phyloP scores from a whole-genome alignment of 2,888 invertebrate species.

The Dynastes tityus region DNA sequence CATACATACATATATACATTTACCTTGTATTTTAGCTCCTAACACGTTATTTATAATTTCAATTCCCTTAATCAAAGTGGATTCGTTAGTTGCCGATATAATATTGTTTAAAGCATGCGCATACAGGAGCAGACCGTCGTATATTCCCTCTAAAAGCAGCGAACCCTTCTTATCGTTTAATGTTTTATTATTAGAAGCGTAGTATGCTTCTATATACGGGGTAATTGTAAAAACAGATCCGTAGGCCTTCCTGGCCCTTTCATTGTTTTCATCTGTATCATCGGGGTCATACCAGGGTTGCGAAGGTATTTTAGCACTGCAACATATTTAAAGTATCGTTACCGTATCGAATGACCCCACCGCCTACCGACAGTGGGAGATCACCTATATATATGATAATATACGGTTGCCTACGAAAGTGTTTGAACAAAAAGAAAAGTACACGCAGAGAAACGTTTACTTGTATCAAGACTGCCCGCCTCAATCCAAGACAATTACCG shows the following conservation, averaged over 20 bases:
- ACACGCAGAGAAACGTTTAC: too few species aligned
- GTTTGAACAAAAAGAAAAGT: too few species aligned
- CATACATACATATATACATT: neutral
- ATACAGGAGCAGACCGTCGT: conserved; percentile 96
- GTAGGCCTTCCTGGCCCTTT: conserved; percentile 88
- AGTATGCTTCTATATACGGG: conserved; percentile 83
- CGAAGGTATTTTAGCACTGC: conserved; percentile 69
- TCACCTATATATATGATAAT: too few species aligned
- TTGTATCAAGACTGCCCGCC: too few species aligned
- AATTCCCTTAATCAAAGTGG: conserved; percentile 78
- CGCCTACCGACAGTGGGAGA: too few species aligned
- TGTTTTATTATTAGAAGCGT: conserved; percentile 84
- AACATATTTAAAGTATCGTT: conserved; percentile 10
- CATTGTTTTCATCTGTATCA: conserved; percentile 87
- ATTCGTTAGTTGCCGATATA: conserved; percentile 70
- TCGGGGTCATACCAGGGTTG: conserved; percentile 90
- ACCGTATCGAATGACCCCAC: neutral
- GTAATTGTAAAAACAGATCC: conserved; percentile 91
- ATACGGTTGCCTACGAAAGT: too few species aligned
- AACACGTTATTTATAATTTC: conserved; percentile 89
- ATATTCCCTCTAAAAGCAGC: conserved; percentile 80
- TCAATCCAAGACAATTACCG: too few species aligned
- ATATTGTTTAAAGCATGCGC: conserved; percentile 93
- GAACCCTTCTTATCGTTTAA: conserved; percentile 75
- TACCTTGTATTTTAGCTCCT: conserved; percentile 89